Evolutionary conservation across 2,888 invertebrate species (phyloP).

Genomic region (Taenaris catops): DNA sequence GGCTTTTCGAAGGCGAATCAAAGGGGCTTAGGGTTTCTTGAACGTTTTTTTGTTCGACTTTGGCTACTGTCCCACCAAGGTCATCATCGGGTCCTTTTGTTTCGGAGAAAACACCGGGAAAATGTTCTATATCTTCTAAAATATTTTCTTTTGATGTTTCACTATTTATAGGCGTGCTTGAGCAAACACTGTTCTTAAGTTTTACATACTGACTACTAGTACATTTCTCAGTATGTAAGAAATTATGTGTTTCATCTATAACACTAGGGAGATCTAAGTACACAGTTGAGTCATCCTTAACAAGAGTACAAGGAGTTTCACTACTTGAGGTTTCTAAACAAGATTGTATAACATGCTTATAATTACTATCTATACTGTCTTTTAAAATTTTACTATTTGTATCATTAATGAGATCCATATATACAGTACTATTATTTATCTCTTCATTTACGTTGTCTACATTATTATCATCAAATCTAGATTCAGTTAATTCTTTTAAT

Average conservation of each 20-base stretch:
- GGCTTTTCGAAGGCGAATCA: constrained; percentile 68
- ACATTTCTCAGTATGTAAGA: constrained; percentile 51
- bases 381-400: constrained; percentile 42
- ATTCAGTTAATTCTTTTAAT: constrained; percentile 12
- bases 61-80: constrained; percentile 39
- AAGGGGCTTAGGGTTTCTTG: constrained; percentile 58
- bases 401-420: constrained; percentile 62
- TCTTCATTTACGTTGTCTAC: constrained; percentile 22
- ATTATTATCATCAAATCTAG: constrained; percentile 16
- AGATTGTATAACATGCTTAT: constrained; percentile 35
- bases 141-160: constrained; percentile 44
- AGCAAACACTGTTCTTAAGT: constrained; percentile 32
- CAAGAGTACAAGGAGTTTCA: constrained; percentile 28
- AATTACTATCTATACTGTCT: constrained; percentile 31
- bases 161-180: constrained; percentile 61
- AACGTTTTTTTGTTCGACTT: constrained; percentile 48
- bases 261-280: constrained; percentile 66
- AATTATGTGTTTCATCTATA: constrained; percentile 44
- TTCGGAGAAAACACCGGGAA: constrained; percentile 35
- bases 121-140: constrained; percentile 33
- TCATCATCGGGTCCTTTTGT: constrained; percentile 41
- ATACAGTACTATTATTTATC: constrained; percentile 39
- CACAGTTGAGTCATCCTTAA: constrained; percentile 56
- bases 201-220: constrained; percentile 32
- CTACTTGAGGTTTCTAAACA: constrained; percentile 32